phyloP scores from a whole-genome alignment of 2,113 vertebrate genomes.

The Petromus typicus region DNA sequence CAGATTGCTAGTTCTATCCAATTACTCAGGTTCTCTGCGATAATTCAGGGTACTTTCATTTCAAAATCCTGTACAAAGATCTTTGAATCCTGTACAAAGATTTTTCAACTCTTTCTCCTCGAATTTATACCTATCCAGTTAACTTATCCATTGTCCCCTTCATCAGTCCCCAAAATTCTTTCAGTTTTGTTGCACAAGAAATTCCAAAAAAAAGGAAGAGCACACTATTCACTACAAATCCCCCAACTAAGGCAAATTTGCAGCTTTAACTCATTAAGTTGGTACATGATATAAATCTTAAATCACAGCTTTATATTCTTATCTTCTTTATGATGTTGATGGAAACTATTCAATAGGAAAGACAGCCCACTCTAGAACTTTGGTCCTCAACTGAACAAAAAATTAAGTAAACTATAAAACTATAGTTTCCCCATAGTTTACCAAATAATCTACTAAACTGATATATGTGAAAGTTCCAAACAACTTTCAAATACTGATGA shows the following conservation, averaged over 20 bases:
- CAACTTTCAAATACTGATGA: not conserved
- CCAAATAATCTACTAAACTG: not conserved
- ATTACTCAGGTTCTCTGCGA: not conserved
- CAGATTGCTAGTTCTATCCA: not conserved
- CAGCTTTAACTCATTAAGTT: not conserved
- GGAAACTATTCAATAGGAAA: not conserved
- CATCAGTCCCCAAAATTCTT: not conserved
- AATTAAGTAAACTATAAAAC: not conserved
- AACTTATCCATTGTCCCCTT: not conserved
- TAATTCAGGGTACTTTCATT: not conserved
- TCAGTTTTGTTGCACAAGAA: not conserved
- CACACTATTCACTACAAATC: not conserved
- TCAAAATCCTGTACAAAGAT: not conserved
- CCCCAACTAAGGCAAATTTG: not conserved
- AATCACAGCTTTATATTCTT: not conserved
- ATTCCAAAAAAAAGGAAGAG: not conserved
- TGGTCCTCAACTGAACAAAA: conserved; percentile 5
- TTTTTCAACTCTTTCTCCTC: not conserved
- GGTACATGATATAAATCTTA: not conserved
- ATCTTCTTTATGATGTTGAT: not conserved
- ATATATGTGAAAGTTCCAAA: not conserved
- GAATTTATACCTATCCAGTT: not conserved
- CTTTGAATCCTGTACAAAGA: too few species aligned
- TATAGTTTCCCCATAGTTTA: not conserved
- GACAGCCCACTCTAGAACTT: not conserved